phyloP scores from a whole-genome alignment of 2,888 invertebrate species.

The Pandemis heparana region DNA sequence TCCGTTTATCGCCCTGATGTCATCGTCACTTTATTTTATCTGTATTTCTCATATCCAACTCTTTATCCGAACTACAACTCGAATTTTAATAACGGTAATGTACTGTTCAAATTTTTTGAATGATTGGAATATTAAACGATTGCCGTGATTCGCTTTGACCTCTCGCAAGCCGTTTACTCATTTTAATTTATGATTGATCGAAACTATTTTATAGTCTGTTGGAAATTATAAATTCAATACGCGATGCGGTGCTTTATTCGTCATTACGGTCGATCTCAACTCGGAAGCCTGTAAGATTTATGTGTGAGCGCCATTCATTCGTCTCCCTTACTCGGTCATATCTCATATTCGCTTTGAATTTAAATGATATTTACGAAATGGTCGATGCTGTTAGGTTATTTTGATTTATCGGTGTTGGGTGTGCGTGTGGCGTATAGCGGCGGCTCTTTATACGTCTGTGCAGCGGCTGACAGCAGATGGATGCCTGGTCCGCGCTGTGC shows the following conservation, averaged over 20 bases:
- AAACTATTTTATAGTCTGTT: slow-evolving; percentile 46
- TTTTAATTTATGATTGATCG: slow-evolving; percentile 48
- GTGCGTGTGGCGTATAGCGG: slow-evolving; percentile 63
- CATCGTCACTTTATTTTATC: slow-evolving; percentile 59
- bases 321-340: slow-evolving; percentile 57
- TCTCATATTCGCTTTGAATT: slow-evolving; percentile 63
- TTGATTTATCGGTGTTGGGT: slow-evolving; percentile 71
- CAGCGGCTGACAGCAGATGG: slow-evolving; percentile 73
- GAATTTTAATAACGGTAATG: slow-evolving; percentile 22
- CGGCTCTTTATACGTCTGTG: slow-evolving; percentile 62
- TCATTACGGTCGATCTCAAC: slow-evolving; percentile 61
- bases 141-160: slow-evolving; percentile 47
- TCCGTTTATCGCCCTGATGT: slow-evolving; percentile 63
- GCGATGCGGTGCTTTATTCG: slow-evolving; percentile 55
- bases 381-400: slow-evolving; percentile 64
- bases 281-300: slow-evolving; percentile 61
- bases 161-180: slow-evolving; percentile 48
- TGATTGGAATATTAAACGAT: slow-evolving; percentile 33
- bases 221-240: slow-evolving; percentile 56
- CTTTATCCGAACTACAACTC: slow-evolving; percentile 39
- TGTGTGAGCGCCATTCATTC: slow-evolving; percentile 64
- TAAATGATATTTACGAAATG: slow-evolving; percentile 66
- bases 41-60: slow-evolving; percentile 52
- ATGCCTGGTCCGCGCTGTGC: slow-evolving; percentile 70
- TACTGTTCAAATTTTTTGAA: slow-evolving; percentile 4